These are phyloP conservation scores for Macrophya alboannulata DNA, from an alignment of 2,888 invertebrate genomes.

Conservation along the genomic window DNA sequence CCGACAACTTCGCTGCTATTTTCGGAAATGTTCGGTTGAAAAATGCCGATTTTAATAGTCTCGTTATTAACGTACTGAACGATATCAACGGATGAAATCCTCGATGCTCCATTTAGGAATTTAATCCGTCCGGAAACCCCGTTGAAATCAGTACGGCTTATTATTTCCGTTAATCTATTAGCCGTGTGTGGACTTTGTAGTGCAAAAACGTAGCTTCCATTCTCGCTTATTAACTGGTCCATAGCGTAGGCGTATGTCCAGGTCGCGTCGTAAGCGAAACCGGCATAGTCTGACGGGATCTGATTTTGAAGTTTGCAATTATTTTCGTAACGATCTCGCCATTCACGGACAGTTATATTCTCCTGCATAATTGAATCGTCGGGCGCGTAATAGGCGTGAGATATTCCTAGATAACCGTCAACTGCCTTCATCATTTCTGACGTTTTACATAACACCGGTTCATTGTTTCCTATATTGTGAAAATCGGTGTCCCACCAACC, in stretches of 20 bases:
- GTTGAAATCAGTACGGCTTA: slow-evolving; percentile 86
- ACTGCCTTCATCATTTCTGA: slow-evolving; percentile 85
- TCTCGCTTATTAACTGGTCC: slow-evolving; percentile 84
- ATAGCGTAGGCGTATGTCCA: slow-evolving; percentile 90
- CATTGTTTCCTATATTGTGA: slow-evolving; percentile 76
- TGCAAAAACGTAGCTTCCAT: slow-evolving; percentile 83
- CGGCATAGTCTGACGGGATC: slow-evolving; percentile 85
- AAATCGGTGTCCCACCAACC: slow-evolving; percentile 85
- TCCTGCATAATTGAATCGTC: slow-evolving; percentile 85
- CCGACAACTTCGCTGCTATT: slow-evolving; percentile 80
- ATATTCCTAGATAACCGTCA: slow-evolving; percentile 88
- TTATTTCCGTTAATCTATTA: slow-evolving; percentile 84
- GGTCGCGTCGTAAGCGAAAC: slow-evolving; percentile 91
- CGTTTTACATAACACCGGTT: slow-evolving; percentile 83
- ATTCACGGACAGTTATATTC: slow-evolving; percentile 84
- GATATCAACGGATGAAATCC: slow-evolving; percentile 84
- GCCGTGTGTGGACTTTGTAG: slow-evolving; percentile 82
- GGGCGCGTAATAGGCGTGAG: slow-evolving; percentile 86
- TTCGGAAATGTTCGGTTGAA: slow-evolving; percentile 82
- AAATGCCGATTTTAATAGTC: slow-evolving; percentile 82
- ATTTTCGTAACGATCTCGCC: slow-evolving; percentile 81
- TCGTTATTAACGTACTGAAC: slow-evolving; percentile 83
- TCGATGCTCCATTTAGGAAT: slow-evolving; percentile 87
- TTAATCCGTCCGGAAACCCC: slow-evolving; percentile 89
- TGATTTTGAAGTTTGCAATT: slow-evolving; percentile 67